Percentiles rank a stretch among this genome's conserved stretches.
Conservation (phyloP, 2,888 invertebrate species). For the Peribatodes rhomboidaria region DNA sequence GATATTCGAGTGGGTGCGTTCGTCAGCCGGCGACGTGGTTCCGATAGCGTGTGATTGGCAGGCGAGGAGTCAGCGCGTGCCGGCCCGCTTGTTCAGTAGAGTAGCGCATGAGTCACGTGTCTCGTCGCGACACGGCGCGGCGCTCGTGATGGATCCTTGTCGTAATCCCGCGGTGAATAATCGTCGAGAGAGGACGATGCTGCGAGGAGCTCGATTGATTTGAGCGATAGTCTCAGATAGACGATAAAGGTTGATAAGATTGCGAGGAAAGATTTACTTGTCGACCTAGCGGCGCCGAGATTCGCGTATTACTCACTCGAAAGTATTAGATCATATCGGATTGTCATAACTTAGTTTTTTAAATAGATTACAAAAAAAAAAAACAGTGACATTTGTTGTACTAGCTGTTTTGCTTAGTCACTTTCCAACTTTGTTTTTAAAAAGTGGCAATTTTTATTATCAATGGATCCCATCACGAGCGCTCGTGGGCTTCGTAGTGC, state of each 20-base stretch:
- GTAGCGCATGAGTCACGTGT: constrained; percentile 39
- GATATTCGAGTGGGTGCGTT: background rate
- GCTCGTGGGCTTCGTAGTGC: constrained; percentile 35
- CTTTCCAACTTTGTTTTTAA: too few species aligned
- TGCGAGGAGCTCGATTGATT: background rate
- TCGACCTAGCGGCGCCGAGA: background rate
- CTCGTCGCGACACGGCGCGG: constrained; percentile 5
- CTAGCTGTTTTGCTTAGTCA: too few species aligned
- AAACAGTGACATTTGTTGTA: too few species aligned
- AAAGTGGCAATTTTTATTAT: too few species aligned
- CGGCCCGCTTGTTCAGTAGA: constrained; percentile 29
- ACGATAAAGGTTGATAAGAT: background rate
- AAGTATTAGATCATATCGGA: background rate
- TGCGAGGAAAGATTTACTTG: background rate
- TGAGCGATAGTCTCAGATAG: background rate
- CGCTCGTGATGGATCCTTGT: constrained; percentile 6
- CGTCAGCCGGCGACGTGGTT: background rate
- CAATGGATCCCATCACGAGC: constrained; percentile 30
- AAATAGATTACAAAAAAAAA: too few species aligned
- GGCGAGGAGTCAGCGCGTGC: background rate
- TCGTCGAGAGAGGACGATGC: background rate
- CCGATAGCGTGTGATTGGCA: background rate
- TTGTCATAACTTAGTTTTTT: background rate
- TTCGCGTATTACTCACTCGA: constrained; percentile 4
- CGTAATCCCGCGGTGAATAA: background rate